Base-by-base conservation (phyloP, 2,888 invertebrate genomes). In the Vannuccia rotundouncinata region DNA sequence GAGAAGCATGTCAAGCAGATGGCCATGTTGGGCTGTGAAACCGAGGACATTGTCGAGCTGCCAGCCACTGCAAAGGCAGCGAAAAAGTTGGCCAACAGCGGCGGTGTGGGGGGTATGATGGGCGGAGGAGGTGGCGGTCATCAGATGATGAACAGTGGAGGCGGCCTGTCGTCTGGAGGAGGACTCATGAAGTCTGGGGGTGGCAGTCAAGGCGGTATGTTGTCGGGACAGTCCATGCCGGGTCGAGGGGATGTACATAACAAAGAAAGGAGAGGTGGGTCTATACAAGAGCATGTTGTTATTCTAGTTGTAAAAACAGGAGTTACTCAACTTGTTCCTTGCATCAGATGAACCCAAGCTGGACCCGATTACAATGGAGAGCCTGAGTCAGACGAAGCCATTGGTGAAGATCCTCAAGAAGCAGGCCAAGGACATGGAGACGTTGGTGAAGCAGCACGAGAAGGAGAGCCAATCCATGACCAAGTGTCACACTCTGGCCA, bases 1-100 rank as follows among this genome's bases (percentile, higher is more conserved):
- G 92, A 93, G 84, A 94, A 94, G 85, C 91, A 94, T 81, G 92
- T 92, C 29, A 93, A 94, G 85, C 95, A 95, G 89, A 94, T 97
- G 93, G 93, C 94, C 85, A 94, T 94, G 73, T 92, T 97, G 91
- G 97, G 96, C 82, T 78, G 59, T 60, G 79, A 74, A 31, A 74
- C 79, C 28, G 66, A 66, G 59, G 77, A 29, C 29, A 80, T 75
- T 27, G 74, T 75, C n/a, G 80, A 75, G 2, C 59, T 78, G 1
- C 66, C 78, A n/a, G 66, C 66, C 22, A 60, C 78, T 5, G 66
- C 78, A 27, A 60, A 22, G 1, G 59, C 78, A 1, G 59, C 59
- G n/a, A 78, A 78, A 59, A 78, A 78, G 27, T 13, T 60, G 31
- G 66, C 78, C 29, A 78, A 78, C 25, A 59, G 77, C 5, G 31